Conservation (phyloP, 2,888 invertebrate genomes). For the Polyommatus icarus region DNA sequence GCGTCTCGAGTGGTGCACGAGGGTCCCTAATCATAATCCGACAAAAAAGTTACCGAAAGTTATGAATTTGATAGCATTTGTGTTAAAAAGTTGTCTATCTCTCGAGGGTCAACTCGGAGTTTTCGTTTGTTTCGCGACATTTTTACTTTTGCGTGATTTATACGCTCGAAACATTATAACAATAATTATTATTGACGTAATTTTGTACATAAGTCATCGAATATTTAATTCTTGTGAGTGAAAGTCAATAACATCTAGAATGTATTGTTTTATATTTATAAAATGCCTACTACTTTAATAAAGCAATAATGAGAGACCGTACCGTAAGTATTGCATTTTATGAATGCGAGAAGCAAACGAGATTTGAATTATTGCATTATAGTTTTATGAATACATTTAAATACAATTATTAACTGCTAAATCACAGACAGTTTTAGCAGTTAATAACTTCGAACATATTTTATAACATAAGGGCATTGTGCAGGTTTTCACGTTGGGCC, state of each 20-base stretch:
- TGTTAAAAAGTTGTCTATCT: not conserved
- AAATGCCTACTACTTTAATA: not conserved
- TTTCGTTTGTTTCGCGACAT: not conserved
- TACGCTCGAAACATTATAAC: not conserved
- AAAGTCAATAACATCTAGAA: not conserved
- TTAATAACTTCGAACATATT: too few species aligned
- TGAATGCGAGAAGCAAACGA: not conserved
- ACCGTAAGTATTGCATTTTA: not conserved
- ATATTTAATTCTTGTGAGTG: not conserved
- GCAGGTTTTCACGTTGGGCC: too few species aligned
- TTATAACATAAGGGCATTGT: too few species aligned
- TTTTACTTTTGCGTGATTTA: not conserved
- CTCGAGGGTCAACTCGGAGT: not conserved
- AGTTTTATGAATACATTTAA: too few species aligned
- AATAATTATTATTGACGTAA: not conserved
- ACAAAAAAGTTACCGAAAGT: conserved; percentile 7
- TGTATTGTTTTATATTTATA: not conserved
- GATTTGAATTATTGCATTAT: not conserved
- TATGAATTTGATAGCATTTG: conserved; percentile 9
- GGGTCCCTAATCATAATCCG: not conserved
- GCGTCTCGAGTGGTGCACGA: not conserved
- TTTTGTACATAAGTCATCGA: not conserved
- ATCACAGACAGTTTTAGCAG: too few species aligned
- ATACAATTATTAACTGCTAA: too few species aligned
- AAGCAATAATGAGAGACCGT: not conserved